phyloP scores from a whole-genome alignment of 2,888 invertebrate genomes.

The Mythimna impura region DNA sequence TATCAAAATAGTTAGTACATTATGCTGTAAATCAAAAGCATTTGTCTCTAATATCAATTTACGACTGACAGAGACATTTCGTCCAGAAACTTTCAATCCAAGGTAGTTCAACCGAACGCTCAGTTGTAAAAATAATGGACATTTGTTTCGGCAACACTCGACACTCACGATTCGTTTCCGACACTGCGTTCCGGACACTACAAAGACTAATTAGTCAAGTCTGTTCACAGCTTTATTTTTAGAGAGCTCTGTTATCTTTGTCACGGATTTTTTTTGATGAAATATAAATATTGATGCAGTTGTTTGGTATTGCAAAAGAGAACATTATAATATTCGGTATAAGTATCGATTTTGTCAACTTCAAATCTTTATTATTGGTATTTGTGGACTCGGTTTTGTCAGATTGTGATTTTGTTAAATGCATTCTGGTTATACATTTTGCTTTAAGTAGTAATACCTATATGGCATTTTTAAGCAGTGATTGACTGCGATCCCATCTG shows the following conservation, averaged over 20 bases:
- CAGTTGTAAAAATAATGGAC: conserved; percentile 10
- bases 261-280: conserved; percentile 14
- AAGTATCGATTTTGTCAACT: no score
- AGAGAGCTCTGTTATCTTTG: conserved; percentile 21
- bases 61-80: background rate
- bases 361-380: no score
- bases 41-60: background rate
- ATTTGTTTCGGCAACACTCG: conserved; percentile 13
- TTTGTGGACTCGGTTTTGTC: no score
- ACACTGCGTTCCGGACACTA: conserved; percentile 13
- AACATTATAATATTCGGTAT: background rate
- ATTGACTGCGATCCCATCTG: no score
- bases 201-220: conserved; percentile 53
- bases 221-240: conserved; percentile 40
- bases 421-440: no score
- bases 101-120: no score
- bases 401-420: no score
- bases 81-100: background rate
- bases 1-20: no score
- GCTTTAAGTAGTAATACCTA: no score
- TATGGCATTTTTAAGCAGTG: no score
- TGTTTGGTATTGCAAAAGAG: conserved; percentile 4
- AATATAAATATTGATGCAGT: conserved; percentile 7
- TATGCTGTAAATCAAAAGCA: no score
- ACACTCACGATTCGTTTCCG: conserved; percentile 20